Evolutionary conservation across 1,140 invertebrate genomes (phyloP).

Genomic region (Drosophila biarmipes): DNA sequence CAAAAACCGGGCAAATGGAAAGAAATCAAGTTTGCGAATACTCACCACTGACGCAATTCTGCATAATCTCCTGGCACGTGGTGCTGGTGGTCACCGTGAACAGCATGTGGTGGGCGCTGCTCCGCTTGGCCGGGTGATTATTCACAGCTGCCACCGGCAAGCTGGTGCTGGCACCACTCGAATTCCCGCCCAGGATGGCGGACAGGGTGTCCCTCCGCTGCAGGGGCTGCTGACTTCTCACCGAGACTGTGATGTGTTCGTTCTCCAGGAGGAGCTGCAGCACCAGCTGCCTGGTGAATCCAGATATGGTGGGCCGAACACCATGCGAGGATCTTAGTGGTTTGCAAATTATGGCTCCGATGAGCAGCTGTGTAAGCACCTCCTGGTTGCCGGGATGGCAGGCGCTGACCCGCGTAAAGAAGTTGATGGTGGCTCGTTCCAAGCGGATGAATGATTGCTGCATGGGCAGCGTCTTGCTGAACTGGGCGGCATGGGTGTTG

Average conservation of each 20-base stretch:
- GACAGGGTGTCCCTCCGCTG: conserved; percentile 67
- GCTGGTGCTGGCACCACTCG: conserved; percentile 55
- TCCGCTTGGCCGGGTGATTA: conserved; percentile 82
- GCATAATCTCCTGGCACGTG: conserved; percentile 86
- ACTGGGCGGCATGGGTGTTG: conserved; percentile 83
- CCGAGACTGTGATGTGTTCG: conserved; percentile 91
- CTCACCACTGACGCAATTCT: conserved; percentile 82
- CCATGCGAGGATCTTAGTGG: conserved; percentile 41
- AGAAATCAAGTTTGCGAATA: background rate
- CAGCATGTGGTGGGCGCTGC: conserved; percentile 87
- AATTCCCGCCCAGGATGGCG: conserved; percentile 53
- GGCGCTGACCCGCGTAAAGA: conserved; percentile 91
- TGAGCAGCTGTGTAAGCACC: conserved; percentile 90
- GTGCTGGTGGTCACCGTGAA: conserved; percentile 90
- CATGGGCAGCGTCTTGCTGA: conserved; percentile 85
- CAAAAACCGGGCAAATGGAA: background rate
- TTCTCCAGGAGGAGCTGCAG: conserved; percentile 93
- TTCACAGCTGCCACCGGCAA: conserved; percentile 72
- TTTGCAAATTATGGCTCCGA: conserved; percentile 77
- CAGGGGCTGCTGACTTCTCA: conserved; percentile 86
- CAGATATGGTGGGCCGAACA: conserved; percentile 87
- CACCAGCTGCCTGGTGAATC: conserved; percentile 94
- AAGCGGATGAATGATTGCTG: conserved; percentile 87
- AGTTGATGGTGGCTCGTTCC: conserved; percentile 90
- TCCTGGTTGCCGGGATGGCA: conserved; percentile 94